These are phyloP conservation scores for Eupeodes latifasciatus DNA, from an alignment of 2,888 invertebrate genomes.

Conservation along the genomic window DNA sequence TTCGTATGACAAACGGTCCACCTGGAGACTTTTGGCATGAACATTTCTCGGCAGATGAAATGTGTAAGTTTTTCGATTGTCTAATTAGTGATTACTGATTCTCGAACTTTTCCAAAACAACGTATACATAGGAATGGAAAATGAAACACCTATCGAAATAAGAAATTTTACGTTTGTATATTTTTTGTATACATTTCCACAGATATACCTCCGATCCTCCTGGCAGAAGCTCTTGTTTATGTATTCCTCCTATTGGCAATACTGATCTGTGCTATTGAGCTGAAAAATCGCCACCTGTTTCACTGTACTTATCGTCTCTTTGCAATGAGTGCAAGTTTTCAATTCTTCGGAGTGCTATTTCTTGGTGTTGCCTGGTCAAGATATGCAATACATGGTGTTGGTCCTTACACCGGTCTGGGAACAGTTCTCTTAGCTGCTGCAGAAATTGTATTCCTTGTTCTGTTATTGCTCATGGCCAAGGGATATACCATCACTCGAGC, in stretches of 20 bases:
- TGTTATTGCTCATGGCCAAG: slow-evolving; percentile 93
- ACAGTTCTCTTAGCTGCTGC: slow-evolving; percentile 87
- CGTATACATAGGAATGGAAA: too few species aligned
- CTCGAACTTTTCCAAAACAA: too few species aligned
- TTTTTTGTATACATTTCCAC: slow-evolving; percentile 80
- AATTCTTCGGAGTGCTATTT: slow-evolving; percentile 89
- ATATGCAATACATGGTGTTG: slow-evolving; percentile 90
- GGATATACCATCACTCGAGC: slow-evolving; percentile 96
- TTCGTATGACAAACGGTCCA: slow-evolving; percentile 94
- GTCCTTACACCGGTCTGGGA: slow-evolving; percentile 85
- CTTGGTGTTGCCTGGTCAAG: slow-evolving; percentile 90
- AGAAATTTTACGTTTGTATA: slow-evolving; percentile 1
- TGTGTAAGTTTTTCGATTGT: slow-evolving; percentile 88
- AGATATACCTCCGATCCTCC: slow-evolving; percentile 94
- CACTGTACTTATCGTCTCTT: slow-evolving; percentile 96
- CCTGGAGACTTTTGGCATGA: slow-evolving; percentile 92
- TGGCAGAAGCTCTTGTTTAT: slow-evolving; percentile 90
- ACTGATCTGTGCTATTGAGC: slow-evolving; percentile 90
- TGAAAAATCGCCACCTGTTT: slow-evolving; percentile 91
- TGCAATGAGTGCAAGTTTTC: slow-evolving; percentile 88
- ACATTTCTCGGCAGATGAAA: slow-evolving; percentile 97
- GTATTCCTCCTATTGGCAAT: slow-evolving; percentile 89
- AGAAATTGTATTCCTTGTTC: slow-evolving; percentile 90
- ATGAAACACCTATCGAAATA: too few species aligned
- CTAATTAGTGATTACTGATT: too few species aligned